Evolutionary conservation across 2,113 vertebrate species (phyloP), one percentile per base, ranked within the genome.

Genomic region (Melanerpes formicivorus): DNA sequence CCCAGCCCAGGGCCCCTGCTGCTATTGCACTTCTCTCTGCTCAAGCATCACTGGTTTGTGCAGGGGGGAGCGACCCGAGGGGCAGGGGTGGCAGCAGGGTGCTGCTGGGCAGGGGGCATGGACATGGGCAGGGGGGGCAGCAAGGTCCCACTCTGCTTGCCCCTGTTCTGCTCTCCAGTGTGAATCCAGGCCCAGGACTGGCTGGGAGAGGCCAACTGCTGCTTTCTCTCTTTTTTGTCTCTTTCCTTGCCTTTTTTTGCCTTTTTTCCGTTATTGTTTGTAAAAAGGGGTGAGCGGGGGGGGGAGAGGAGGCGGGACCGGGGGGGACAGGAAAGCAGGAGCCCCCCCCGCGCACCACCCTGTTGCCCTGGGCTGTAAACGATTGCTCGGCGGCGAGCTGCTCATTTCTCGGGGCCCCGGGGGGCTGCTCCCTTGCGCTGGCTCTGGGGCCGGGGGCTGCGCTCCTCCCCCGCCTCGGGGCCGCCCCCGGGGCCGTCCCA

Each of bases 341-440:
- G n/a, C 55, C 91, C 74, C 25, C 59, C 22, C 59, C 58, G 19
- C 9, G 22, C 48, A 50, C 48, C 55, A 87, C 91, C 88, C 93
- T 91, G 78, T 67, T 60, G 92, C 94, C 70, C 85, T 96, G 93
- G 96, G 87, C 83, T 97, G 96, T 97, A 97, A 97, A 97, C 96
- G 79, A 95, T 96, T 95, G 87, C 89, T 93, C 7, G 72, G 84
- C 93, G 75, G 80, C 90, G 85, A 90, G 67, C 95, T 74, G 89
- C 93, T 98, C 97, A 98, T 84, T 98, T 98, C 86, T 98, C 97
- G 2, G 97, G 94, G 30, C 90, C 76, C 85, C 96, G 97, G 52
- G 91, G 69, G 75, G 80, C 86, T 78, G 96, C 98, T 56, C 65
- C 93, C 91, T 98, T 98, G 50, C 96, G 94, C 90, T 93, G 96